Conservation (phyloP, 2,113 vertebrate species). For the pig (Sus scrofa) region T2T-Sscrofa CM000824.6:38636001-38636500, state of each 20-base stretch:
- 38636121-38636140: not conserved
- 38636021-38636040: slow-evolving; percentile 51
- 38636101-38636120: not conserved
- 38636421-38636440: not conserved
- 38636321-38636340: slow-evolving; percentile 1
- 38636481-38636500: not conserved
- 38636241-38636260: not conserved
- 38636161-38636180: not conserved
- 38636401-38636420: not conserved
- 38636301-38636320: slow-evolving; percentile 56
- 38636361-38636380: not conserved
- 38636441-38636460: not conserved
- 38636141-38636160: not conserved
- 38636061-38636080: not conserved
- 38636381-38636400: not conserved
- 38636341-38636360: not conserved
- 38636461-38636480: not conserved
- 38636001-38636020: slow-evolving; percentile 13
- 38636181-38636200: slow-evolving; percentile 6
- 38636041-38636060: slow-evolving; percentile 25
- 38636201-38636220: not conserved
- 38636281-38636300: slow-evolving; percentile 42
- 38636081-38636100: not conserved
- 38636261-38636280: not conserved
- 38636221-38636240: not conserved